Evolutionary conservation across 2,113 vertebrate genomes (phyloP), one percentile per base, ranked within the genome.

Genomic region (Gadus macrocephalus): DNA sequence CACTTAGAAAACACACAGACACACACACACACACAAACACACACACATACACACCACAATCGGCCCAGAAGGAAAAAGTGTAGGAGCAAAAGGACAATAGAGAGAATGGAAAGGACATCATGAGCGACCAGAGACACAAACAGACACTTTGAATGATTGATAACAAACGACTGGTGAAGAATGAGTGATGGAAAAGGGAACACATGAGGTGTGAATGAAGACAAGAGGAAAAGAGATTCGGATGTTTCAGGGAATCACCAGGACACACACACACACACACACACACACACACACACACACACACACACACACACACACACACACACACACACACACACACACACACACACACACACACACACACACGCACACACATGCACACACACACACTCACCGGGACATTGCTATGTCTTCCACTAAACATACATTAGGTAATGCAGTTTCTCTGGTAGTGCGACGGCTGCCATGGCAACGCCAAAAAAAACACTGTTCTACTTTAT

Each of bases 121-220:
- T 89, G 82, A 88, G 70, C 80, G 75, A 73, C 71, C 53, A 68
- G 27, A 77, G 12, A 15, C 28, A 62, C 62, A 80, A 31, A 64
- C 56, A 78, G 38, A 67, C 56, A 71, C 64, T 53, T 20, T 11
- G 27, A 64, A 78, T 62, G 68, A 61, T 28, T 19, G 22, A 20
- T 16, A 58, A 66, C 14, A 62, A 16, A 69, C n/a, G 38, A 73
- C 72, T 79, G 65, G 64, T 74, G 71, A 86, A 85, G 82, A 79
- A 76, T 69, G 79, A 76, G 73, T 70, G 76, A 77, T 73, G 78
- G 80, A 83, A 83, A 78, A 74, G 72, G 64, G 81, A 79, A 78
- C 71, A 74, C 59, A 76, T 84, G 77, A 84, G 78, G 79, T 72
- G 31, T 74, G 76, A 71, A 78, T 74, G 67, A 60, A 76, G 38